phyloP scores from a whole-genome alignment of 2,888 invertebrate species.

The Acanthoscelides obtectus region DNA sequence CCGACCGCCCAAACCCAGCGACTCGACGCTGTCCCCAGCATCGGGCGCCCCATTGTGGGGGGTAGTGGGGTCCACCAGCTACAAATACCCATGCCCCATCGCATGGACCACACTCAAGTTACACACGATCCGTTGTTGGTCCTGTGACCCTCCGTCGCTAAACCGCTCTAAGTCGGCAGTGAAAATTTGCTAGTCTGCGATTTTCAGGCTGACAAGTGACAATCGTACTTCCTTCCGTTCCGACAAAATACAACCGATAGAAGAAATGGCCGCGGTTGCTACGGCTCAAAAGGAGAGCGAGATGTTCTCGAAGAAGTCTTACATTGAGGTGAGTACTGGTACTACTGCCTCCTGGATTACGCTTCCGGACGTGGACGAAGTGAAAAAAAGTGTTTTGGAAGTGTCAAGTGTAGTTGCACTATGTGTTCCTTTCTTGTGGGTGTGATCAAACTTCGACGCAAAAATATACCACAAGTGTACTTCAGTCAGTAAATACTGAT shows the following conservation, averaged over 20 bases:
- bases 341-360: neutral
- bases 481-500: too few relatives aligned
- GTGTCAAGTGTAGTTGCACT: neutral
- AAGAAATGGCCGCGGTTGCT: constrained; percentile 74
- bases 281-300: constrained; percentile 92
- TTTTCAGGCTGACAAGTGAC: neutral
- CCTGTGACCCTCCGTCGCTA: neutral
- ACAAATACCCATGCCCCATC: neutral
- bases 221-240: too few relatives aligned
- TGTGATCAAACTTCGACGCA: too few relatives aligned
- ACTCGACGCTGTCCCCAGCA: neutral
- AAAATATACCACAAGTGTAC: too few relatives aligned
- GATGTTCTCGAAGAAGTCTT: constrained; percentile 95
- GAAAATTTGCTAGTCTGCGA: neutral
- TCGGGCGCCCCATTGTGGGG: neutral
- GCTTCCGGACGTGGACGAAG: neutral
- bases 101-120: neutral
- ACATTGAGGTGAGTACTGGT: constrained; percentile 81
- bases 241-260: neutral
- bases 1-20: neutral
- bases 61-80: neutral
- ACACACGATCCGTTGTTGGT: neutral
- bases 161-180: neutral
- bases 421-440: too few relatives aligned
- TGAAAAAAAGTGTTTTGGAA: neutral